Conservation (phyloP, 1,140 invertebrate species). For the Temnothorax longispinosus region DNA sequence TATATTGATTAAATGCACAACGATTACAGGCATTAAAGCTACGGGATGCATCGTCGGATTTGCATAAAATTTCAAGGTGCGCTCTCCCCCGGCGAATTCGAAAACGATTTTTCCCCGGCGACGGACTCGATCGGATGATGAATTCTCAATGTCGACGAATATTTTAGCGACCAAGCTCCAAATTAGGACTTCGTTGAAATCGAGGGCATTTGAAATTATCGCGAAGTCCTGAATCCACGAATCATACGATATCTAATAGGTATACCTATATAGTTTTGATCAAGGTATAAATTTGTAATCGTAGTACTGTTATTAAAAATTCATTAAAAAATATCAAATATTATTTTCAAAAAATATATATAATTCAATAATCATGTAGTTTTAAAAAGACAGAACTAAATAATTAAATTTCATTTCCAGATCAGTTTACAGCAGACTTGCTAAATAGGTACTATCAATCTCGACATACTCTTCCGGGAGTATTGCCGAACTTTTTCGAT, state of each 20-base stretch:
- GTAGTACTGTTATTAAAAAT: neutral
- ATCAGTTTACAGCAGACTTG: neutral
- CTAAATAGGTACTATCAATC: neutral
- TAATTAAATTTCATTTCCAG: neutral
- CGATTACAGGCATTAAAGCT: conserved; percentile 47
- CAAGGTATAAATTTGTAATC: neutral
- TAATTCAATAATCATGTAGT: neutral
- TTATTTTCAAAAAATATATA: neutral
- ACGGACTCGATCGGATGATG: neutral
- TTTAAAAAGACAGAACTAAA: neutral
- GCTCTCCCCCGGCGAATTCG: neutral
- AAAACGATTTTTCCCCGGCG: conserved; percentile 14
- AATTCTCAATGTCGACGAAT: conserved; percentile 34
- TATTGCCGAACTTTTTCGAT: conserved; percentile 26
- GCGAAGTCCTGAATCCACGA: neutral
- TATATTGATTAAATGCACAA: conserved; percentile 53
- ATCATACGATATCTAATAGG: neutral
- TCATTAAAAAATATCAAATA: neutral
- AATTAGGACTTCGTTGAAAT: neutral
- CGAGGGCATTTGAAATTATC: neutral
- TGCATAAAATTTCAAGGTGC: conserved; percentile 53
- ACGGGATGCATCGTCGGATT: conserved; percentile 45
- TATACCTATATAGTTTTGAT: neutral
- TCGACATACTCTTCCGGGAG: neutral
- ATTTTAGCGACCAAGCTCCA: neutral